Evolutionary conservation across 2,888 invertebrate species (phyloP).

Genomic region (Ormyrus labotus): DNA sequence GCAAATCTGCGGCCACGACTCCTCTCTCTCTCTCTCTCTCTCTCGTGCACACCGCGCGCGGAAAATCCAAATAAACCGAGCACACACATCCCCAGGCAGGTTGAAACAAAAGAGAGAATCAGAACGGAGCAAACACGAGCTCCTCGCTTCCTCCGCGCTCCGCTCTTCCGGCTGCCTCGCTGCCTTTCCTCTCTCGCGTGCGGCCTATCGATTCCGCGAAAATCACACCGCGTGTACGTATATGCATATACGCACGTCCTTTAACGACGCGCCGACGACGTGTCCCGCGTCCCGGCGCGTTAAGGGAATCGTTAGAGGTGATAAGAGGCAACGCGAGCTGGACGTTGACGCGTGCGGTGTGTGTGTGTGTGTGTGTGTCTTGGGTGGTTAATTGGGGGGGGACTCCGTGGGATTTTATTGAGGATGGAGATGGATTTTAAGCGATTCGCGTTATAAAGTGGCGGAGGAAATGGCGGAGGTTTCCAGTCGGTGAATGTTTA

Average conservation of each 20-base stretch:
- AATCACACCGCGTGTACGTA: not conserved
- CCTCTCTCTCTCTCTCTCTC: too few species aligned
- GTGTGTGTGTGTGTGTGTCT: too few species aligned
- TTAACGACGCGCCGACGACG: constrained; percentile 25
- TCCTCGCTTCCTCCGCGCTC: not conserved
- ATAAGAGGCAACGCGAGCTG: not conserved
- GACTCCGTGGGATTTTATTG: too few species aligned
- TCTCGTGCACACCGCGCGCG: not conserved
- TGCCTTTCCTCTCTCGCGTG: constrained; percentile 14
- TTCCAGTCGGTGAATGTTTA: too few species aligned
- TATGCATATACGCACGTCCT: not conserved
- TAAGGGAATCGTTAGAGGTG: constrained; percentile 29
- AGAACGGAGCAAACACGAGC: constrained; percentile 9
- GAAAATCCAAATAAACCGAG: constrained; percentile 38
- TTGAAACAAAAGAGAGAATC: constrained; percentile 26
- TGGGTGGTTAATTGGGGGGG: too few species aligned
- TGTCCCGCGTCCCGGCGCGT: not conserved
- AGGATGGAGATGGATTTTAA: too few species aligned
- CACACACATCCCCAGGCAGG: constrained; percentile 15
- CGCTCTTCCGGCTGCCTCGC: constrained; percentile 27
- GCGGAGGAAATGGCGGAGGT: too few species aligned
- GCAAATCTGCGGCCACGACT: too few species aligned
- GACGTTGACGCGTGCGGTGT: not conserved
- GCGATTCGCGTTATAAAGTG: too few species aligned
- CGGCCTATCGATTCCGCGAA: constrained; percentile 30